Base-by-base conservation (phyloP, 2,888 invertebrate genomes). In the Caenorhabditis sp. region DNA sequence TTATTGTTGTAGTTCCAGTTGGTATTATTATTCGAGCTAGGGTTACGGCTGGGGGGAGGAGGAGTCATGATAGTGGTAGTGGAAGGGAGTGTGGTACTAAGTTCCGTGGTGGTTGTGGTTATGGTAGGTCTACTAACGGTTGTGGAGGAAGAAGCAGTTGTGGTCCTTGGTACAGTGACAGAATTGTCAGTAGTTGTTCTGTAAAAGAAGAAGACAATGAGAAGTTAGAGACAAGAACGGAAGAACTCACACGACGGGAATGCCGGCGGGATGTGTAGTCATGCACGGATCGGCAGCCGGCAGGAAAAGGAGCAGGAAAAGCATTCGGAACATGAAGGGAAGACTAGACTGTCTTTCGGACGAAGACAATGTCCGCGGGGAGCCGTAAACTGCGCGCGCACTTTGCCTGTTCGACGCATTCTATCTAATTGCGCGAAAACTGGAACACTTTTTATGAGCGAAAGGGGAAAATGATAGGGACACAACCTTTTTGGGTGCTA, bases 201-300 rank as follows among this genome's bases (percentile, higher is more conserved):
- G 20, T 22, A 45, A 24, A 48, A 48, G 17, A 13, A 15, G 15
- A 15, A 50, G 8, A 22, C 20, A 45, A 48, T 26, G 24, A n/a
- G n/a, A n/a, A n/a, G n/a, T n/a, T n/a, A n/a, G n/a, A n/a, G n/a
- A n/a, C n/a, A 22, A 46, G 8, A 20, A 8, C 9, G 30, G 39
- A 20, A n/a, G 6, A 35, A 59, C 68, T 70, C 24, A 70, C 68
- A 70, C 15, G 9, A 41, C 45, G 5, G 68, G 68, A 35, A 35
- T 48, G 0, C 17, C 24, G 7, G 22, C 68, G 0, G 68, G 68
- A 43, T 58, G 30, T 7, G 68, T 70, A 1, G 58, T 50, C 58
- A 70, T 70, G 20, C 68, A 70, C 17, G 55, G 27, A 30, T 65
- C 43, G 2, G 63, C 11, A 8, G 45, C 22, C 13, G 63, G 53